Base-by-base conservation (phyloP, 2,888 invertebrate genomes). In the Amblyteles armatorius region DNA sequence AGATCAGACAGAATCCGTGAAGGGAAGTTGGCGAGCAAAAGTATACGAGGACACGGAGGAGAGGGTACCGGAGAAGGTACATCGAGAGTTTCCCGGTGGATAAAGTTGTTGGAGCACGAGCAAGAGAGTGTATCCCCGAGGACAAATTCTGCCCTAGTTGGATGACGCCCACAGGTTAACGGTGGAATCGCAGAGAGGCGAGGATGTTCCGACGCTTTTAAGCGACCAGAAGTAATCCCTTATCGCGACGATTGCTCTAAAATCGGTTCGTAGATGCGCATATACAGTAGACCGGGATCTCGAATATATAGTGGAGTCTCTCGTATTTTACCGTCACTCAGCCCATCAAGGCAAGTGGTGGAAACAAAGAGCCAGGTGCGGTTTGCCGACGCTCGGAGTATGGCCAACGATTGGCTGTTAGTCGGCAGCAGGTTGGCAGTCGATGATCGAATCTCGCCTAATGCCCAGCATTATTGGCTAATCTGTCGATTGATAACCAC, bases 121-220 rank as follows among this genome's bases (percentile, higher is more conserved):
- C 85, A 90, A 90, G 88, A 88, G 90, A 84, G 85, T 79, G 87
- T 16, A 48, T 91, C 92, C 90, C 92, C 85, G 82, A 89, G 90
- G 91, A 90, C 89, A 89, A 88, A 90, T 92, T 86, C 88, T 86
- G 89, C 88, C 89, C 89, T 90, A 86, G 88, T 90, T 88, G 90
- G 88, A 90, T 86, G 87, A 83, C 88, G 87, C 89, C 91, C 89
- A 89, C 90, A 89, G 91, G 91, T 91, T 91, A 90, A 90, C 91
- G 88, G 7, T 19, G 63, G 82, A 78, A 79, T 63, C 77, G 85
- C 72, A 68, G 72, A 77, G 76, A 76, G 82, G 72, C 71, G 79
- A 65, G 67, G 67, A 82, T 73, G 79, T 72, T 72, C 77, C 77
- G 82, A 77, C 88, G 88, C 90, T 89, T 91, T 92, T 91, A 90